Conservation (phyloP, 2,888 invertebrate species). For the Polia nebulosa region DNA sequence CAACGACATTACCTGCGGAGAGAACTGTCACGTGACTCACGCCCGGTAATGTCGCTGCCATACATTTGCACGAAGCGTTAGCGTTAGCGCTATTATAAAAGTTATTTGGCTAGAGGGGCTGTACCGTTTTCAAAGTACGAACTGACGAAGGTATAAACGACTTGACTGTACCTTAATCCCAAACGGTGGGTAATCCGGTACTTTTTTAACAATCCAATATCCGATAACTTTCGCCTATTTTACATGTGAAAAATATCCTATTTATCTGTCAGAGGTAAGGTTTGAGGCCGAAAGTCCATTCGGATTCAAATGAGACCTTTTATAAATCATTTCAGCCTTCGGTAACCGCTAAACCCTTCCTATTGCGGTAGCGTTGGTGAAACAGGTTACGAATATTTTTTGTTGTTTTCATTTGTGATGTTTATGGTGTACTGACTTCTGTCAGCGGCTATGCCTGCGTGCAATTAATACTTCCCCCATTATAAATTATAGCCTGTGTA, state of each 20-base stretch:
- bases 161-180: constrained; percentile 25
- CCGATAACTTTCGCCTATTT: constrained; percentile 62
- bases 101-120: too few species aligned
- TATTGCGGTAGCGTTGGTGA: constrained; percentile 67
- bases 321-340: constrained; percentile 87
- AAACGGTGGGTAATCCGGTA: constrained; percentile 40
- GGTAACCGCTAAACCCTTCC: constrained; percentile 78
- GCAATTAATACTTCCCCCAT: too few species aligned
- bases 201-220: constrained; percentile 58
- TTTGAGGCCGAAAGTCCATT: constrained; percentile 79
- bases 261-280: constrained; percentile 63
- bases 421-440: neutral
- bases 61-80: too few species aligned
- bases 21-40: too few species aligned
- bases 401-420: neutral
- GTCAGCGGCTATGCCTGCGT: too few species aligned
- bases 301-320: constrained; percentile 88
- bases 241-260: constrained; percentile 67
- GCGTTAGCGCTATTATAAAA: too few species aligned
- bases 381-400: constrained; percentile 30
- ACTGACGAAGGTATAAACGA: neutral
- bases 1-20: too few species aligned
- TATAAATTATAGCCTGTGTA: too few species aligned
- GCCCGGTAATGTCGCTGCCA: too few species aligned
- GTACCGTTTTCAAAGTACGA: neutral